phyloP scores from a whole-genome alignment of 2,888 invertebrate genomes.

The Esperia sulphurella region DNA sequence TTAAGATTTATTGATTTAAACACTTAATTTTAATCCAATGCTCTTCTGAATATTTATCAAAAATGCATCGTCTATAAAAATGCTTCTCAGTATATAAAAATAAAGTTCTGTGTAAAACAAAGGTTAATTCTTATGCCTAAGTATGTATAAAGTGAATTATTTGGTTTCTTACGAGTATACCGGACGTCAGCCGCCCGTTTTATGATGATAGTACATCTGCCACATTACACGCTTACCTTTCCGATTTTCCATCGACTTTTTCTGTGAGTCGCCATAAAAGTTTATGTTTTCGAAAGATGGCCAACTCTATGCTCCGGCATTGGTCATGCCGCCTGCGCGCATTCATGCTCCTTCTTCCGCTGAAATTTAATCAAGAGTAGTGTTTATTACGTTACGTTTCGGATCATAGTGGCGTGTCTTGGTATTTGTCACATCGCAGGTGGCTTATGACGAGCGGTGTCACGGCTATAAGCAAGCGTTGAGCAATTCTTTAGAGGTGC shows the following conservation, averaged over 20 bases:
- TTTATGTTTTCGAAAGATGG: constrained; percentile 63
- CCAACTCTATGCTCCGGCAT: constrained; percentile 52
- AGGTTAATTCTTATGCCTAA: neutral
- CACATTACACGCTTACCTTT: constrained; percentile 71
- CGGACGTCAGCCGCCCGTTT: constrained; percentile 33
- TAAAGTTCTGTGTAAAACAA: no score
- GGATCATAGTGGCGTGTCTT: constrained; percentile 19
- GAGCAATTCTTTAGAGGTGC: constrained; percentile 70
- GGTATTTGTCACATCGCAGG: constrained; percentile 34
- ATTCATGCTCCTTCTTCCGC: constrained; percentile 34
- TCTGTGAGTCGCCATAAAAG: constrained; percentile 61
- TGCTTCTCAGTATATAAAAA: no score
- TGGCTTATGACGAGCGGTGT: constrained; percentile 45
- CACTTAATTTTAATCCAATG: no score
- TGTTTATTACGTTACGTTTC: constrained; percentile 21
- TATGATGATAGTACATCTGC: constrained; percentile 56
- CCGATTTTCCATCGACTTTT: constrained; percentile 66
- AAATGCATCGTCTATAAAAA: no score
- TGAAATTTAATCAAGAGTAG: constrained; percentile 21
- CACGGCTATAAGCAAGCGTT: constrained; percentile 64
- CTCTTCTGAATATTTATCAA: no score
- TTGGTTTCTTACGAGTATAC: constrained; percentile 22
- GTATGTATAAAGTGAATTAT: constrained; percentile 24
- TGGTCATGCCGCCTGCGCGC: constrained; percentile 63
- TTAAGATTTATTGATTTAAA: no score